Evolutionary conservation across 2,888 invertebrate species (phyloP), one percentile per base, ranked within the genome.

Genomic region (Dioctria rufipes): DNA sequence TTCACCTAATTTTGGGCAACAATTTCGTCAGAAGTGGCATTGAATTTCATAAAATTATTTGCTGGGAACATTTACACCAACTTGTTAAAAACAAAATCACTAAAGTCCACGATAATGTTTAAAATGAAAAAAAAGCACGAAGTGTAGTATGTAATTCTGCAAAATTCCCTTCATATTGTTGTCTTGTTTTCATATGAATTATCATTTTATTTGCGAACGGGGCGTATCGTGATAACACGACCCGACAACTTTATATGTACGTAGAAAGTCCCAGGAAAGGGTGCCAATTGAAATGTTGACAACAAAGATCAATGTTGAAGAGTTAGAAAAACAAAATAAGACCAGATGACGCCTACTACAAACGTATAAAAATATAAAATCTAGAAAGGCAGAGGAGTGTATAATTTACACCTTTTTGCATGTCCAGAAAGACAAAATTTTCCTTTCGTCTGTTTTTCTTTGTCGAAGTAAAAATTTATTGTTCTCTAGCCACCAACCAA

Each of bases 201-300:
- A 6, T 6, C 11, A 9, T 9, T 51, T 51, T 11, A 9, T 51
- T 51, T 51, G 51, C 6, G 51, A 2, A 9, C 8, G 51, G 51
- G 51, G 51, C 11, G 6, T 11, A 51, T 9, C 6, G 6, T 51
- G 51, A 9, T 51, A 9, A 51, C 51, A 9, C 11, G 51, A 9
- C 8, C 2, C 51, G 11, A 9, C 51, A 11, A 9, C 11, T 51
- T 51, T 51, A 58, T 5, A 2, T 58, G 58, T 11, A 58, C 11
- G 5, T 58, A 58, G 58, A 58, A 58, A 58, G 58, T 58, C 58
- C 11, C 5, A 58, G 5, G 11, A 11, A 58, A 58, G 58, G 58
- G 58, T 58, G 58, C 58, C 8, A 58, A 58, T 58, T 58, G 58
- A 58, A 58, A 11, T 58, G 58, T 58, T 58, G 5, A 58, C 25